Evolutionary conservation across 2,888 invertebrate genomes (phyloP).

Genomic region (Leptinotarsa tumamoca): DNA sequence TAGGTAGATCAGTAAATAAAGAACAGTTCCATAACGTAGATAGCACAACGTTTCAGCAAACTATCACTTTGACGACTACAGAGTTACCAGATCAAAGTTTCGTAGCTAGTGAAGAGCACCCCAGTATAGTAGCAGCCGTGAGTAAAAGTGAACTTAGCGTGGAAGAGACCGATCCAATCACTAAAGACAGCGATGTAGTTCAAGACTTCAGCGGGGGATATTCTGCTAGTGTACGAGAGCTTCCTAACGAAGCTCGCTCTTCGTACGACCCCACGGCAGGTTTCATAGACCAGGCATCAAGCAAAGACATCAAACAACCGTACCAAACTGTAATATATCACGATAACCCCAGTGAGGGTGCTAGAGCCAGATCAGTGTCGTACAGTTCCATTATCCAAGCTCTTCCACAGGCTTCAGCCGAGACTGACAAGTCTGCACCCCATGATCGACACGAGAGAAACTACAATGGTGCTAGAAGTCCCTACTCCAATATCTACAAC

Average conservation of each 20-base stretch:
- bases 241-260: slow-evolving; percentile 55
- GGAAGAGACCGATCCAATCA: slow-evolving; percentile 71
- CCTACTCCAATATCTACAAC: slow-evolving; percentile 48
- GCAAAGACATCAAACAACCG: slow-evolving; percentile 65
- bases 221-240: slow-evolving; percentile 55
- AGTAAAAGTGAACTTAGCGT: slow-evolving; percentile 72
- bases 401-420: slow-evolving; percentile 52
- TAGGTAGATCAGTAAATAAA: slow-evolving; percentile 58
- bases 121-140: slow-evolving; percentile 69
- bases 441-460: slow-evolving; percentile 58
- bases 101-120: slow-evolving; percentile 62
- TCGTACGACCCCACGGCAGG: slow-evolving; percentile 68
- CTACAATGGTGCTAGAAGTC: slow-evolving; percentile 51
- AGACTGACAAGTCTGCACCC: slow-evolving; percentile 46
- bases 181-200: slow-evolving; percentile 59
- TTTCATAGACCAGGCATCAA: slow-evolving; percentile 57
- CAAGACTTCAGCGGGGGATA: slow-evolving; percentile 49
- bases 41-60: slow-evolving; percentile 21
- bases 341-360: slow-evolving; percentile 61
- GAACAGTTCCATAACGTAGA: slow-evolving; percentile 25
- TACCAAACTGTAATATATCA: slow-evolving; percentile 70
- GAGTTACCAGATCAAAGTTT: slow-evolving; percentile 47
- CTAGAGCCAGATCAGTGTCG: slow-evolving; percentile 69
- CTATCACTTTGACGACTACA: slow-evolving; percentile 27
- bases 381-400: slow-evolving; percentile 69